Evolutionary conservation across 2,888 invertebrate genomes (phyloP), one percentile per base, ranked within the genome.

Genomic region (Dicycla oo): DNA sequence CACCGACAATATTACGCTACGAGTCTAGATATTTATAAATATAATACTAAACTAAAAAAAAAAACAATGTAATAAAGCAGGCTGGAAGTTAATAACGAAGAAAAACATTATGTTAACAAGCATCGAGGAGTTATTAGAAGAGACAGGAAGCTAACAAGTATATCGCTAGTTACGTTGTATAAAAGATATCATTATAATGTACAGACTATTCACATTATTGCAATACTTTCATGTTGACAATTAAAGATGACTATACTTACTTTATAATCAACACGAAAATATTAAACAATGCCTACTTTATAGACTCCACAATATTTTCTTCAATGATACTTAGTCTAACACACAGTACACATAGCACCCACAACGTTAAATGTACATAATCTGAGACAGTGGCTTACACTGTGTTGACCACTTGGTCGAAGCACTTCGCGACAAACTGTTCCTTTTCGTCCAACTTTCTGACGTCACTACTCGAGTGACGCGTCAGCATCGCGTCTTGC

Each of bases 351-450:
- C 20, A 75, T 78, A 81, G 66, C 72, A 71, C 65, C 68, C 69
- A 80, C n/a, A 66, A 56, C 43, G 10, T 56, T 56, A 38, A 51
- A 69, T 56, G 18, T 68, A 77, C 71, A 64, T 67, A 62, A 65
- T 69, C 67, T 68, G 54, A 81, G 68, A 70, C 76, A 53, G 51
- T 40, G 51, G 23, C 73, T 88, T 93, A 96, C 79, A 95, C 90
- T 80, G 96, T 97, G 83, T 96, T 97, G 87, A 97, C 97, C 64
- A 97, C 97, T 94, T 97, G 96, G 84, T 96, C 96, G 84, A 97
- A 96, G 89, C 97, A 97, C 86, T 97, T 97, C 2, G 97, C 97
- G 71, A 97, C 97, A 88, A 97, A 97, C 87, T 96, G 96, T 90
- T 97, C 97, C 83, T 96, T 96, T 54, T 96, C 96, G 81, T 96